Base-by-base conservation (phyloP, 2,113 vertebrate species). In the Nettapus auritus region DNA sequence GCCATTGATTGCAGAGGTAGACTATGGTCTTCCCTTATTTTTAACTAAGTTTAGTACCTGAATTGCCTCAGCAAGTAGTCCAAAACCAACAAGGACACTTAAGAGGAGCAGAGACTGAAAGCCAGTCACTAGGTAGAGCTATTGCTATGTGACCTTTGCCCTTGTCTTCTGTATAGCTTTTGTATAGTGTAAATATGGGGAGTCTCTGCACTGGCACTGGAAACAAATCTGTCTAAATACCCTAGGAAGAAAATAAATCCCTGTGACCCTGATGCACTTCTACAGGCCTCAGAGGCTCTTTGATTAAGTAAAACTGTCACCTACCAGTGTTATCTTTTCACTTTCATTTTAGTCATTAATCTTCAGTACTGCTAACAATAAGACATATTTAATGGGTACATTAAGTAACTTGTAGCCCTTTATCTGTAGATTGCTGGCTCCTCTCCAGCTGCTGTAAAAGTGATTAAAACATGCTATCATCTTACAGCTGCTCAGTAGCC, bases 251-350 rank as follows among this genome's bases (percentile, higher is more conserved):
- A 93, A 92, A 73, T 85, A 94, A 93, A 82, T 94, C 50, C 46
- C 31, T 0, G 0, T 86, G 85, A 92, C 71, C 84, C 91, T 95
- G 59, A 46, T 0, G 0, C 16, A 85, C n/a, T 80, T 87, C 48
- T 66, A 11, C 50, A 80, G 62, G 67, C 36, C 60, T 63, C 52
- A 63, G 93, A 91, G 82, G 42, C 55, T 83, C 59, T 85, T 93
- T 94, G 89, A 89, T 91, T 71, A 88, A 91, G 82, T 94, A 87
- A 86, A 93, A 94, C 87, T 91, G 81, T 80, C 84, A 95, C 89
- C 82, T 94, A 44, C 59, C 19, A 57, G 40, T 70, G 71, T 80
- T 93, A 91, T 59, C 81, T 85, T 94, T 93, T 91, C 62, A 69
- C 59, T 94, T 95, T 74, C 14, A 33, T 89, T 96, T 94, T 92